These are phyloP conservation scores for rat (Rattus norvegicus) DNA, from an alignment of 2,113 vertebrate genomes.

Conservation along the genomic window DNA sequence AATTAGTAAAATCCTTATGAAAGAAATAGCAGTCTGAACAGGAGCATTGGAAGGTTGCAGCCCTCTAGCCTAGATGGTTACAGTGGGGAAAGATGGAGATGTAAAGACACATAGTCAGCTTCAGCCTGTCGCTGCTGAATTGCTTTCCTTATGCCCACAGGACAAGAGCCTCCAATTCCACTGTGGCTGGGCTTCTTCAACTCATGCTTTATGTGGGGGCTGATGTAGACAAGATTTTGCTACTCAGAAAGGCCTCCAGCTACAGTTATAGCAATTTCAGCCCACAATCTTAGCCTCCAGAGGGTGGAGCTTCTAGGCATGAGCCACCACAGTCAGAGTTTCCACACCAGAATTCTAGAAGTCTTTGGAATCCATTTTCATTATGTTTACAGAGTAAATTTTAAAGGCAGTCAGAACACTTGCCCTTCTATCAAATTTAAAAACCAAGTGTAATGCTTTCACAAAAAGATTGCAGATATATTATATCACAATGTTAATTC, in stretches of 20 bases:
- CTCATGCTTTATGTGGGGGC: neutral
- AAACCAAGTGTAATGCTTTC: neutral
- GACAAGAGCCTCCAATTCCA: neutral
- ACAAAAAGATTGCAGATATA: neutral
- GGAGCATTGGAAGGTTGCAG: neutral
- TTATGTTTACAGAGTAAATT: neutral
- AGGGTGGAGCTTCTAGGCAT: accelerated
- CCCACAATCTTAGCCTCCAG: neutral
- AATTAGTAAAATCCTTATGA: neutral
- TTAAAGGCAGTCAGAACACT: neutral
- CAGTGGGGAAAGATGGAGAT: neutral
- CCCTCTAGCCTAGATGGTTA: neutral
- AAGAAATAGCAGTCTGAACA: neutral
- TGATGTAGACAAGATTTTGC: neutral
- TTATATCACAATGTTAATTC: neutral
- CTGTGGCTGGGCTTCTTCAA: neutral
- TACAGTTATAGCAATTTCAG: neutral
- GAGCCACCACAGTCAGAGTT: neutral
- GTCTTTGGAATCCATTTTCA: neutral
- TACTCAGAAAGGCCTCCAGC: neutral
- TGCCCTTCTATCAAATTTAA: neutral
- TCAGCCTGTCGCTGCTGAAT: neutral
- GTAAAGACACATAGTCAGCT: neutral
- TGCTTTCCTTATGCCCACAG: neutral
- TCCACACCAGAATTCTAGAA: neutral